A percentile compares a stretch with the other conserved stretches of the same genome.
Evolutionary conservation across 2,797 vertebrate genomes (phyloP).

Genomic region (Onychomys arenicola): DNA sequence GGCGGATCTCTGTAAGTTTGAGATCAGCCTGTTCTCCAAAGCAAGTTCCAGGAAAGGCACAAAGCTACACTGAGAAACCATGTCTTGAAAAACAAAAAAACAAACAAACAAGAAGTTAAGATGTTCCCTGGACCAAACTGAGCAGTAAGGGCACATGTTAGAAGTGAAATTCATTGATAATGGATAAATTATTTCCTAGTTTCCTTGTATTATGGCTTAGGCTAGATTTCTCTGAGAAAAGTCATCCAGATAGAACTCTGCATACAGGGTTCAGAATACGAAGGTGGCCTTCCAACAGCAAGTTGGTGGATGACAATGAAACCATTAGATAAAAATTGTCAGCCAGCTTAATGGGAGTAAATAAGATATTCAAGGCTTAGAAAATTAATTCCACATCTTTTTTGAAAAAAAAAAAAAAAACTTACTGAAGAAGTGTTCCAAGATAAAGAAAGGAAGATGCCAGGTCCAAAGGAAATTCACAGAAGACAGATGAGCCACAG

Average conservation of each 20-base stretch:
- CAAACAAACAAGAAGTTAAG: neutral
- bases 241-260: neutral
- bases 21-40: too few relatives aligned
- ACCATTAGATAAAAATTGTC: neutral
- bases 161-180: neutral
- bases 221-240: neutral
- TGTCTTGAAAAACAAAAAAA: too few relatives aligned
- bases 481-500: neutral
- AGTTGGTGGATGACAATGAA: neutral
- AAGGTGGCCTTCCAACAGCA: neutral
- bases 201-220: neutral
- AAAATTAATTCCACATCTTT: neutral
- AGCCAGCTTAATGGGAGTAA: neutral
- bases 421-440: neutral
- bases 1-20: too few relatives aligned
- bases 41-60: too few relatives aligned
- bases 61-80: too few relatives aligned
- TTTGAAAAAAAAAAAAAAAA: neutral
- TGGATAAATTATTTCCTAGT: neutral
- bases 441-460: neutral
- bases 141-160: too few relatives aligned
- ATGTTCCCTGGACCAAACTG: neutral
- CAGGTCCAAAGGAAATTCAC: neutral
- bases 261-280: neutral
- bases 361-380: neutral